Evolutionary conservation across 2,888 invertebrate species (phyloP), one percentile per base, ranked within the genome.

Genomic region (Eristalis tenax): DNA sequence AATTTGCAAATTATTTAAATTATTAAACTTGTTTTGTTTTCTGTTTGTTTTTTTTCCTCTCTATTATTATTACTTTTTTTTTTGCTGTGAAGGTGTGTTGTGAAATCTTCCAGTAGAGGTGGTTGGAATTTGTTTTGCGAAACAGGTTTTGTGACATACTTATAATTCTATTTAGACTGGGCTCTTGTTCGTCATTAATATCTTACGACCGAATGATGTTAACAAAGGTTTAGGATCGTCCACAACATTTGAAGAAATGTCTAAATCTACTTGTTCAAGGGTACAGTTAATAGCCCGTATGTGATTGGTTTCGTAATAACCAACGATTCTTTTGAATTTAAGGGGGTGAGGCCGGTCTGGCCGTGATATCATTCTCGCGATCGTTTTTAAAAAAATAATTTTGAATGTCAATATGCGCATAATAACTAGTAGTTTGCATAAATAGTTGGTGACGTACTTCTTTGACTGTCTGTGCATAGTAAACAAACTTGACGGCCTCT

Each of bases 1-100:
- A 69, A 50, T 77, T 77, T 77, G 69, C 77, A 77, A 77, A 69
- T 77, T 56, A 63, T 77, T 70, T 77, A 50, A 63, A 69, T 69
- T 38, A 56, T 70, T 15, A 63, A 77, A 70, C 77, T 70, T 70
- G 77, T 64, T 77, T 32, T 32, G 8, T 10, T 64, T 26, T 40
- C 0, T 40, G n/a, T n/a, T n/a, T n/a, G n/a, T 18, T 43, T 1
- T 6, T n/a, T 2, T 43, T 43, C 43, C 13, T n/a, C 43, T 4
- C 43, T 15, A 4, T 15, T 15, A 13, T 40, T 15, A 40, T 40
- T n/a, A 28, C 6, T 32, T 32, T 32, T 32, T 32, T 35, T n/a
- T n/a, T 18, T 18, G 6, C 50, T 8, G 57, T 22, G 26, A 64
- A 63, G 69, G 50, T 50, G 56, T 78, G 61, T 63, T 77, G 77